phyloP scores from a whole-genome alignment of 1,140 invertebrate genomes.

The Drosophila sproati region DNA sequence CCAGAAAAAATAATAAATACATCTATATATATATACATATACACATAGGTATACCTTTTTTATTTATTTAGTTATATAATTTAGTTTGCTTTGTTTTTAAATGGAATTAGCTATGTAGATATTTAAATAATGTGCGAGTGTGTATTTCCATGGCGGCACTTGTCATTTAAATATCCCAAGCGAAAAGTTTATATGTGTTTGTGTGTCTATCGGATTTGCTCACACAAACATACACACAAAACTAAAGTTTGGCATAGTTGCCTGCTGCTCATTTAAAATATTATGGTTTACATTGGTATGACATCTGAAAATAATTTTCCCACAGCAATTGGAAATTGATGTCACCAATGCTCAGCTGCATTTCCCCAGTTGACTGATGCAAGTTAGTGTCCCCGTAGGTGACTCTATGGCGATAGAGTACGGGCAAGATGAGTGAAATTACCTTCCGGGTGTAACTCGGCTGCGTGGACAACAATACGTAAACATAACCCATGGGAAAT shows the following conservation, averaged over 20 bases:
- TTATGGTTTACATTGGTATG: conserved; percentile 18
- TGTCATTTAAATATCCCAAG: conserved; percentile 38
- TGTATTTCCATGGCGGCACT: conserved; percentile 15
- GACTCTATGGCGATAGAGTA: conserved; percentile 25
- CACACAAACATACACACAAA: conserved; percentile 23
- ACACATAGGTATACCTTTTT: not conserved
- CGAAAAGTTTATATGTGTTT: conserved; percentile 37
- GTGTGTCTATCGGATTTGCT: conserved; percentile 7
- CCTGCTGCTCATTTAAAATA: not conserved
- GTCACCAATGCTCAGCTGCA: conserved; percentile 31
- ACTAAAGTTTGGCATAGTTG: conserved; percentile 21
- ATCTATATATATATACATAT: not conserved
- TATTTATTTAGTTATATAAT: conserved; percentile 19
- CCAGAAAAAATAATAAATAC: conserved; percentile 1
- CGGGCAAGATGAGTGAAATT: conserved; percentile 40
- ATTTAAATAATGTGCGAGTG: conserved; percentile 10
- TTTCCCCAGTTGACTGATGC: not conserved
- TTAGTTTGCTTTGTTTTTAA: conserved; percentile 28
- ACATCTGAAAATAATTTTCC: conserved; percentile 54
- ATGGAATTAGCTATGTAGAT: conserved; percentile 23
- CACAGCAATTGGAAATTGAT: conserved; percentile 53
- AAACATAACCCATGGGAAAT: conserved; percentile 54
- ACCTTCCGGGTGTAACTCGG: conserved; percentile 12
- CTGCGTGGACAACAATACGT: conserved; percentile 29
- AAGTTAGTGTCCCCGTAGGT: too few relatives aligned